Evolutionary conservation across 92 coral and sea anemone genomes (phyloP), one percentile per base, ranked within the genome.

Genomic region (Diadumene lineata): DNA sequence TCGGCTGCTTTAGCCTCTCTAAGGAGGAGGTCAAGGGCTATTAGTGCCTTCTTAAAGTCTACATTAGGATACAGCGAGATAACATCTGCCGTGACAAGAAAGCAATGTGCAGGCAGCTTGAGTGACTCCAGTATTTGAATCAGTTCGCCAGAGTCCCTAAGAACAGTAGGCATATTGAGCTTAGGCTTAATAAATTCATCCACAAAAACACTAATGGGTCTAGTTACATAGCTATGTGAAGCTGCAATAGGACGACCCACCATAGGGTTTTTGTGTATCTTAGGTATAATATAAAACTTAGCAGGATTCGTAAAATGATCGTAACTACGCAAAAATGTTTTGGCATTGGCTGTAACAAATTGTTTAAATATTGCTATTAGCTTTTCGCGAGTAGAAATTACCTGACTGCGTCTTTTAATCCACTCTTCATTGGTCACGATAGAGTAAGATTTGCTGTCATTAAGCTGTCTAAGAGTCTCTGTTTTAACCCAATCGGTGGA

Each of bases 31-130:
- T 81, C 79, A 31, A 80, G 76, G 30, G 81, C 81, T 74, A 75
- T 82, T 48, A 82, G 19, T 6, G 66, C 79, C 50, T 75, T 82
- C 72, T 66, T 76, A 22, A 55, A 69, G 68, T 81, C 27, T 16
- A 81, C 46, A 53, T 81, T 81, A 2, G 81, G 80, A 43, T 81
- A 81, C 38, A 75, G 75, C n/a, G 86, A 67, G 27, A 28, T 43
- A n/a, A 82, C 77, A 72, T 83, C 83, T 66, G 86, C 86, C 58
- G 87, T 82, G 28, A 75, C 79, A 10, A 82, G 78, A 69, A 69
- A 56, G 72, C 86, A 74, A 34, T 67, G 61, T 8, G 77, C 50
- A 1, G 77, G 73, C 24, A 82, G 26, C 66, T 21, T 10, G 1
- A 60, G 18, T 23, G 69, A 60, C 75, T 76, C 79, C 21, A 83